phyloP scores from a whole-genome alignment of 2,113 vertebrate genomes.

The Trogon melanurus region DNA sequence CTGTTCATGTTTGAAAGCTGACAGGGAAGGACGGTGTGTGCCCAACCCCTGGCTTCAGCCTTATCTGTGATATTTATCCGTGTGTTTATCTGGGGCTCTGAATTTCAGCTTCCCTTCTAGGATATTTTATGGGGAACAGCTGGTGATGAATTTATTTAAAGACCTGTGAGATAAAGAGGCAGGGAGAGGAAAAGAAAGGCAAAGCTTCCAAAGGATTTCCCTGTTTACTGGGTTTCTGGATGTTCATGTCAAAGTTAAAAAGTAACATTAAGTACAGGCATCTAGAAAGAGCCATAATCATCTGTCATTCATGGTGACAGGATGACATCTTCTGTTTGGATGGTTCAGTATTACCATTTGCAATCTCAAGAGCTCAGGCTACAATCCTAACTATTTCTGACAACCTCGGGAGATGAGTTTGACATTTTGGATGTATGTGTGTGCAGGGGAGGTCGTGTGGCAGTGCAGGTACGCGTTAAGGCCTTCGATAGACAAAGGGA shows the following conservation, averaged over 20 bases:
- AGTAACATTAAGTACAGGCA: constrained; percentile 47
- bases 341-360: background rate
- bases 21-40: background rate
- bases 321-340: constrained; percentile 55
- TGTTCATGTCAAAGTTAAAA: constrained; percentile 25
- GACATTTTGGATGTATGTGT: background rate
- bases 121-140: background rate
- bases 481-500: background rate
- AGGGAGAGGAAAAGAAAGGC: background rate
- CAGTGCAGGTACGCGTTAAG: background rate
- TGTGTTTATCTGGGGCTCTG: background rate
- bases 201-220: background rate
- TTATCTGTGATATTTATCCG: background rate
- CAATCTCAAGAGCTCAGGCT: background rate
- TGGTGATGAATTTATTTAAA: background rate
- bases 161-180: background rate
- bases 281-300: constrained; percentile 29
- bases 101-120: background rate
- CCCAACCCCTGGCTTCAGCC: background rate
- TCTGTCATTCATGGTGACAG: constrained; percentile 57
- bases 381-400: constrained; percentile 23
- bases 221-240: background rate
- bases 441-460: background rate
- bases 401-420: background rate
- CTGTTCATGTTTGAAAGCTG: background rate